Evolutionary conservation across 2,113 vertebrate species (phyloP).

Genomic region (Zosterops lateralis): DNA sequence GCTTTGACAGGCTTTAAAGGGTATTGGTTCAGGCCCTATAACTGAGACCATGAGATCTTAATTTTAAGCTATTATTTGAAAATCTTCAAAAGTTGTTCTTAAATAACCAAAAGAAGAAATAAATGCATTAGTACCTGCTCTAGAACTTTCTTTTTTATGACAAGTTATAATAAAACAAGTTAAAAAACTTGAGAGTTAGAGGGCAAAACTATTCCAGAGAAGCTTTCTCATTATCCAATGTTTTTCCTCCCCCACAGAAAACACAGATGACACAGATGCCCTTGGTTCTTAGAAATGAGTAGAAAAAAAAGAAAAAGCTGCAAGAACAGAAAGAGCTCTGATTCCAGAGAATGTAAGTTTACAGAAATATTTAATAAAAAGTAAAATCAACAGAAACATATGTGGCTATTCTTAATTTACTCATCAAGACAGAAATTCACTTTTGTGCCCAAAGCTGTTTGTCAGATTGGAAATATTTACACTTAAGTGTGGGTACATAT

Average conservation of each 20-base stretch:
- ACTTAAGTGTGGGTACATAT: not conserved
- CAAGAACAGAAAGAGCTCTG: constrained; percentile 80
- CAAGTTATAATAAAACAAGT: not conserved
- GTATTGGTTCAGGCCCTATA: not conserved
- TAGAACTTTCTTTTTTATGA: not conserved
- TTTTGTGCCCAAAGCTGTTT: not conserved
- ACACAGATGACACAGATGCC: constrained; percentile 14
- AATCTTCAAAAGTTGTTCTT: not conserved
- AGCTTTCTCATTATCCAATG: not conserved
- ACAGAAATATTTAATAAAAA: not conserved
- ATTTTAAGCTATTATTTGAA: not conserved
- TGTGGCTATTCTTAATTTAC: not conserved
- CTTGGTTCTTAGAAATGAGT: constrained; percentile 73
- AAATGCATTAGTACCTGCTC: not conserved
- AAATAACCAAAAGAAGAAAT: not conserved
- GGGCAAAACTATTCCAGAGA: not conserved
- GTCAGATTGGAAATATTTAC: not conserved
- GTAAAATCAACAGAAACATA: not conserved
- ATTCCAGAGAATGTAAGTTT: constrained; percentile 83
- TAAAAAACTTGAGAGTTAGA: not conserved
- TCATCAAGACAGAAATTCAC: not conserved
- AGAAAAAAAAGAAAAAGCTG: constrained; percentile 83
- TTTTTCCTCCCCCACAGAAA: constrained; percentile 48
- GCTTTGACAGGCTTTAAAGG: not conserved
- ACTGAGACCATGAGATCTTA: not conserved